Base-by-base conservation (phyloP, 2,888 invertebrate genomes). In the Aethes cnicana region DNA sequence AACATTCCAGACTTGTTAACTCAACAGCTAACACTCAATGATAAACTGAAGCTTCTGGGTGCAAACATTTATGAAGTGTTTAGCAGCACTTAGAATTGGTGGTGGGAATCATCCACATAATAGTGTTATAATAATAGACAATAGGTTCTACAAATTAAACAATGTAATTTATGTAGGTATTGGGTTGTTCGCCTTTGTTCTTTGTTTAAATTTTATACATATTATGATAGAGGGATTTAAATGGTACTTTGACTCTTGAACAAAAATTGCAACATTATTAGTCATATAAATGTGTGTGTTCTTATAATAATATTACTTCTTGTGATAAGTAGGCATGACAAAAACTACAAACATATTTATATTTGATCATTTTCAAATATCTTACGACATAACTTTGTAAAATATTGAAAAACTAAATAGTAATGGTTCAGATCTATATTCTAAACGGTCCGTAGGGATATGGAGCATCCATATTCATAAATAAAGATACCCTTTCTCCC, bases 41-140 rank as follows among this genome's bases (percentile, higher is more conserved):
- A 96, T 47, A 95, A 95, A 77, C 84, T 97, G 47, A 96, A 96
- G 85, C 90, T 93, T 41, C 91, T 97, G 60, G 96, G 97, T 54
- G 97, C 96, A 56, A 98, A 98, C 85, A 93, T 98, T 63, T 98
- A 97, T 81, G 98, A 98, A 88, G 95, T 95, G 52, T 97, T 97
- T 80, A 94, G 94, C 79, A 94, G 94, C 78, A 90, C 69, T 56
- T 79, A 70, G 62, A n/a, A 57, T 17, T 39, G 6, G 47, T 32
- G 9, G 11, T 59, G 61, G 44, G 33, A 35, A 41, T 37, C 41
- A 12, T 47, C 18, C 53, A 55, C 30, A 42, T 47, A 46, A 42
- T 47, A 43, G 53, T 42, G 47, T 58, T 44, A 54, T 41, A 37
- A 55, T 43, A 47, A 5, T 39, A 39, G 23, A 14, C 23, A 28